Evolutionary conservation across 2,797 vertebrate species (phyloP).

Genomic region (Danio kyathit): DNA sequence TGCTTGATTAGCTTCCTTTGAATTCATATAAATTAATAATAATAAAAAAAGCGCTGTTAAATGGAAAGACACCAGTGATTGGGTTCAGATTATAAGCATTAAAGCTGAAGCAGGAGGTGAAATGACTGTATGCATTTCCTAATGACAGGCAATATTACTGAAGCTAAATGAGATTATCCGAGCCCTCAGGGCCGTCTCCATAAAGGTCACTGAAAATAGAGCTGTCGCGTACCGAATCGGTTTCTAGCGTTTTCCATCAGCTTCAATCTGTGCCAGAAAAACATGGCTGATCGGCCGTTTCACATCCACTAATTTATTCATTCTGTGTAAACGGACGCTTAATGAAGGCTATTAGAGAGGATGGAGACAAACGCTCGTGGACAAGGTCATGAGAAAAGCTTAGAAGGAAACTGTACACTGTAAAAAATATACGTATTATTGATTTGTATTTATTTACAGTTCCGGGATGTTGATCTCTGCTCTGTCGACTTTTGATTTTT

Average conservation of each 20-base stretch:
- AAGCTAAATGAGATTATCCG: slow-evolving; percentile 74
- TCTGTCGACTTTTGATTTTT: too few species aligned
- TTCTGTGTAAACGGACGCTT: slow-evolving; percentile 1
- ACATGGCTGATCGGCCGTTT: neutral
- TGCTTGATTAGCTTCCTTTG: slow-evolving; percentile 6
- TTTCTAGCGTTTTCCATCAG: slow-evolving; percentile 37
- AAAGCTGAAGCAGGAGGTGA: slow-evolving; percentile 63
- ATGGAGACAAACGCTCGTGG: slow-evolving; percentile 6
- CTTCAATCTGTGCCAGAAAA: slow-evolving; percentile 39
- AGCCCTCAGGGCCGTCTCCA: slow-evolving; percentile 67
- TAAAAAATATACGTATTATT: too few species aligned
- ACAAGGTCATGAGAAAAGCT: slow-evolving; percentile 3
- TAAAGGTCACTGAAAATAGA: slow-evolving; percentile 72
- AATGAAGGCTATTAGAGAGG: slow-evolving; percentile 7
- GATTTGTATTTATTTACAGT: too few species aligned
- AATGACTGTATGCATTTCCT: slow-evolving; percentile 66
- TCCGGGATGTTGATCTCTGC: too few species aligned
- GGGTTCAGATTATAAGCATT: slow-evolving; percentile 73
- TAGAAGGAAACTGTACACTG: neutral
- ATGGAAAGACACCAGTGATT: slow-evolving; percentile 69
- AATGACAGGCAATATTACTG: slow-evolving; percentile 77
- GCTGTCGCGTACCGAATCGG: slow-evolving; percentile 60
- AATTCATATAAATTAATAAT: slow-evolving; percentile 13
- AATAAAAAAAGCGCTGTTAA: neutral
- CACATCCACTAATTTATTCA: slow-evolving; percentile 13